A percentile compares a stretch with the other conserved stretches of the same genome.
These are phyloP conservation scores for Dinomys branickii DNA, from an alignment of 2,113 vertebrate genomes.

Conservation along the genomic window DNA sequence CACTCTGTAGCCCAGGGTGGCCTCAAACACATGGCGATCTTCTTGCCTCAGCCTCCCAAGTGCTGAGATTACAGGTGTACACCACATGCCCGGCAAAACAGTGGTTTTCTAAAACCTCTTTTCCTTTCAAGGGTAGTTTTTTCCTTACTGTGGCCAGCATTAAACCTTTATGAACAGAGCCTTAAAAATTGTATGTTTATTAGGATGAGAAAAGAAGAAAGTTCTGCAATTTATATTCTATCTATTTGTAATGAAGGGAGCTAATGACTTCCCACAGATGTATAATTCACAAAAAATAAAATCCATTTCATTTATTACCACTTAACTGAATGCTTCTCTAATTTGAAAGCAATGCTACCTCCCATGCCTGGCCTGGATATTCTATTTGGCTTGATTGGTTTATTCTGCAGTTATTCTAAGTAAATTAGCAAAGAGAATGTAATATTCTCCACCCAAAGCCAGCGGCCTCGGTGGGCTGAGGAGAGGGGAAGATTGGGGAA, in stretches of 20 bases:
- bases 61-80: neutral
- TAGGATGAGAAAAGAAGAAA: constrained; percentile 49
- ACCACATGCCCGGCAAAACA: neutral
- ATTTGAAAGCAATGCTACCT: constrained; percentile 54
- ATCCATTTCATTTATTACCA: constrained; percentile 71
- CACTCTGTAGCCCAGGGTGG: neutral
- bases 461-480: neutral
- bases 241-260: constrained; percentile 49
- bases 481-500: neutral
- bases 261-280: constrained; percentile 59
- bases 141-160: neutral
- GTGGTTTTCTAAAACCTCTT: neutral
- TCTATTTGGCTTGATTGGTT: constrained; percentile 59
- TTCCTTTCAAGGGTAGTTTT: neutral
- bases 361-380: constrained; percentile 30
- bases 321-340: constrained; percentile 63
- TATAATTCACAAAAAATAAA: constrained; percentile 64
- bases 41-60: neutral
- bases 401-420: constrained; percentile 63
- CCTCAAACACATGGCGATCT: neutral
- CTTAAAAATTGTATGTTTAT: constrained; percentile 19
- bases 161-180: constrained; percentile 4
- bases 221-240: constrained; percentile 32
- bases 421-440: constrained; percentile 61
- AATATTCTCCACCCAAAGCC: constrained; percentile 16